Base-by-base conservation (phyloP, 2,797 vertebrate genomes). In the Gobio occitaniae region DNA sequence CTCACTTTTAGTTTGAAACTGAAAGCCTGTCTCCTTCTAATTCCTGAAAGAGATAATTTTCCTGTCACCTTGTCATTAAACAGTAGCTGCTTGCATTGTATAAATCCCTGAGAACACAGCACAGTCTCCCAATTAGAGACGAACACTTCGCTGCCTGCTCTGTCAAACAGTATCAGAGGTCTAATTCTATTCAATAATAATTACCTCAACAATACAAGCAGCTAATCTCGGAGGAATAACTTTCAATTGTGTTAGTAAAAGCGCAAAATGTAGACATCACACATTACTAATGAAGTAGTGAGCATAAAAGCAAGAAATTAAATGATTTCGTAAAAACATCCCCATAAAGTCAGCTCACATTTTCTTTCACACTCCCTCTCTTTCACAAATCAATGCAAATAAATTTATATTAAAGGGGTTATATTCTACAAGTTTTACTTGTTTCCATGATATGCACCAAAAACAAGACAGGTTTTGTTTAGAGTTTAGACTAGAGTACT, bases 281-380 rank as follows among this genome's bases (percentile, higher is more conserved):
- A 92, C 90, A 92, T 88, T 87, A 93, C 91, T 93, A 95, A 96
- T 94, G 92, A 95, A 95, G 92, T 94, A 90, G 94, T 95, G 95
- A 95, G 91, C 85, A 89, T 87, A 89, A 89, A 92, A 92, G 87
- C 88, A 91, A 87, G 87, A 93, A 93, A 91, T 89, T 84, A 91
- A 93, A 94, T 86, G 89, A 93, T 90, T 86, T 83, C 85, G 85
- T 90, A 91, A 81, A 88, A 69, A 70, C 59, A 75, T 71, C 80
- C 91, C 89, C 90, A 90, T 86, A 56, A 86, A 82, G 87, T 87
- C 91, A 93, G 93, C 90, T 84, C 90, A 94, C 91, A 92, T 90
- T 91, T 93, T 93, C 91, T 50, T 72, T 50, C 29, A 48, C 25
- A n/a, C 54, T 54, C n/a, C 16, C 17, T 50, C n/a, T 70, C 21